phyloP scores from a whole-genome alignment of 2,888 invertebrate genomes.

The Eristalis tenax region DNA sequence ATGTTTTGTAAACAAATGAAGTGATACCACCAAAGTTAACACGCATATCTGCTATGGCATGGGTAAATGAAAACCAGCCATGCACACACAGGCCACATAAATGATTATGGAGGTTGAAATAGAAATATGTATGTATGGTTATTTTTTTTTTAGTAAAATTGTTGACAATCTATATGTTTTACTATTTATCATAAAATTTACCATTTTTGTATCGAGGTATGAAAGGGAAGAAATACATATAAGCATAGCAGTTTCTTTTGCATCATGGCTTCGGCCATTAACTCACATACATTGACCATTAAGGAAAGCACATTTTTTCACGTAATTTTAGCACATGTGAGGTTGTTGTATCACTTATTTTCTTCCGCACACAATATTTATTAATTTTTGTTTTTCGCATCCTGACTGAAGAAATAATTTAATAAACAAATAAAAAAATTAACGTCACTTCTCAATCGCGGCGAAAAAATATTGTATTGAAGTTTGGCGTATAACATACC shows the following conservation, averaged over 20 bases:
- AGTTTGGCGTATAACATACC: constrained; percentile 45
- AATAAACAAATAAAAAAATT: constrained; percentile 60
- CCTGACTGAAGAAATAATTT: constrained; percentile 2
- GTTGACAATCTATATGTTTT: not conserved
- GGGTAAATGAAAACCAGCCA: not conserved
- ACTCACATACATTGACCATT: not conserved
- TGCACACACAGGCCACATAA: not conserved
- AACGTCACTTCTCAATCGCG: constrained; percentile 56
- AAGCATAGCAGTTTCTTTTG: not conserved
- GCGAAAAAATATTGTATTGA: constrained; percentile 57
- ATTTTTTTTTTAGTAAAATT: not conserved
- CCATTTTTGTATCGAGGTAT: not conserved
- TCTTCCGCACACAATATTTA: not conserved
- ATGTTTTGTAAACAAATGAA: constrained; percentile 53
- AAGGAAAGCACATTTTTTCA: not conserved
- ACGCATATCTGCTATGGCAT: not conserved
- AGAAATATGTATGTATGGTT: not conserved
- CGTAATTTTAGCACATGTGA: not conserved
- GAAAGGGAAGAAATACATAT: not conserved
- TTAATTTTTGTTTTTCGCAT: not conserved
- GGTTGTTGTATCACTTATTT: not conserved
- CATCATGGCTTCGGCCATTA: constrained; percentile 31
- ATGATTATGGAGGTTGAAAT: not conserved
- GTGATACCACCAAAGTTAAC: not conserved
- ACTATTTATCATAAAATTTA: not conserved